phyloP scores from a whole-genome alignment of 2,888 invertebrate species.

The Fissipunctia ypsillon region DNA sequence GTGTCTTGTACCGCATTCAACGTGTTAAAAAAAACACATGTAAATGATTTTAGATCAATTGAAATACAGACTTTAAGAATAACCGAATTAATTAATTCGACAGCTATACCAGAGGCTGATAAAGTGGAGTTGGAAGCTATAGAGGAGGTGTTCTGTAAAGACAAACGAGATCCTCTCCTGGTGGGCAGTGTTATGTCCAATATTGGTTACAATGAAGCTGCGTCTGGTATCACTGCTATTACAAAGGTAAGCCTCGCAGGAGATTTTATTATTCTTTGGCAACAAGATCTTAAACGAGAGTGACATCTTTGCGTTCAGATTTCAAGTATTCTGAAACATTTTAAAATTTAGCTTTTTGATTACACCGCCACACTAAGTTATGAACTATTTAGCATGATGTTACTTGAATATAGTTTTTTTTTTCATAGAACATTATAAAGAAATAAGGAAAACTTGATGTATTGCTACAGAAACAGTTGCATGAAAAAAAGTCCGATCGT shows the following conservation, averaged over 20 bases:
- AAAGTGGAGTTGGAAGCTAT: constrained; percentile 92
- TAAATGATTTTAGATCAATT: neutral
- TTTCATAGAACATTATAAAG: too few species aligned
- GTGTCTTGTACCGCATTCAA: too few species aligned
- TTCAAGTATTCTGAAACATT: neutral
- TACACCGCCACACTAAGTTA: neutral
- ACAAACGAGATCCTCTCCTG: constrained; percentile 89
- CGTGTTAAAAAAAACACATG: neutral
- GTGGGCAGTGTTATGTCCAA: constrained; percentile 87
- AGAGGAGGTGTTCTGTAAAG: constrained; percentile 88
- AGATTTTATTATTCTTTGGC: neutral
- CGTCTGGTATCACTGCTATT: constrained; percentile 88
- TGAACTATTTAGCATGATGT: neutral
- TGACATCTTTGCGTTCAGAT: neutral
- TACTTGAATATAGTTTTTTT: neutral
- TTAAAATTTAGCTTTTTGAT: neutral
- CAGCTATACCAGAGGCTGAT: constrained; percentile 89
- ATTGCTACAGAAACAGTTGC: neutral
- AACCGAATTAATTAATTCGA: neutral
- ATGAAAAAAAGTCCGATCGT: neutral
- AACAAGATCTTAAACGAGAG: neutral
- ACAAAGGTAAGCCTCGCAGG: constrained; percentile 87
- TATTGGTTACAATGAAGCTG: constrained; percentile 78
- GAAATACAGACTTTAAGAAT: neutral
- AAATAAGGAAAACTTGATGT: too few species aligned